Percentiles rank a stretch among this genome's conserved stretches.
phyloP scores from a whole-genome alignment of 2,888 invertebrate species.

The Eumerus sabulonum region DNA sequence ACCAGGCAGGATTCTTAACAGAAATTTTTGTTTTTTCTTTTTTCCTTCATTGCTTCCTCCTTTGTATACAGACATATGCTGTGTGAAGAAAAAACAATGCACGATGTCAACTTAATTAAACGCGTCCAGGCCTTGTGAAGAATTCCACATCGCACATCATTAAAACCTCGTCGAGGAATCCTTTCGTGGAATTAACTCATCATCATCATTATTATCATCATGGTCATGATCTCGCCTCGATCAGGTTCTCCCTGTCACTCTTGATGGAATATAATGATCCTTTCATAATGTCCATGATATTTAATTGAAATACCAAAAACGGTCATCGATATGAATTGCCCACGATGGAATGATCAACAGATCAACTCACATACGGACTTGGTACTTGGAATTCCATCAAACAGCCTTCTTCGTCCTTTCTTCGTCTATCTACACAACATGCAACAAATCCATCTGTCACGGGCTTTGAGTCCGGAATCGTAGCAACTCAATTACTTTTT shows the following conservation, averaged over 20 bases:
- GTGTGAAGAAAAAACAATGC: conserved; percentile 13
- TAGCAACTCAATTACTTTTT: conserved; percentile 68
- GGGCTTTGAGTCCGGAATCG: conserved; percentile 54
- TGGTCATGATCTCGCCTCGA: conserved; percentile 54
- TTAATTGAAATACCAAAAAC: conserved; percentile 69
- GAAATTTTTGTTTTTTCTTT: not conserved
- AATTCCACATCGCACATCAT: conserved; percentile 69
- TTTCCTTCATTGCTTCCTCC: no score
- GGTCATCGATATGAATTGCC: conserved; percentile 69
- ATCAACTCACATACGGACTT: conserved; percentile 47
- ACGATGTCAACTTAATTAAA: conserved; percentile 64
- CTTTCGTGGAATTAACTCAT: conserved; percentile 61
- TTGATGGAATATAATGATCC: conserved; percentile 69
- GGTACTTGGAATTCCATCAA: conserved; percentile 46
- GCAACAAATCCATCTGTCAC: conserved; percentile 60
- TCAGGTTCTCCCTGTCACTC: conserved; percentile 25
- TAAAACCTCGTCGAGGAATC: conserved; percentile 55
- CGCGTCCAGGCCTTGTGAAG: conserved; percentile 23
- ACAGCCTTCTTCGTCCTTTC: conserved; percentile 28
- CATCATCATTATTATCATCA: conserved; percentile 22
- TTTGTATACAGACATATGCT: no score
- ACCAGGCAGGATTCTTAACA: conserved; percentile 62
- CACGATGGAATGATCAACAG: conserved; percentile 36
- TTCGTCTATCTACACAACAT: no score
- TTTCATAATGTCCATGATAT: conserved; percentile 69